Conservation (phyloP, 2,888 invertebrate genomes). For the Hymenopus coronatus region DNA sequence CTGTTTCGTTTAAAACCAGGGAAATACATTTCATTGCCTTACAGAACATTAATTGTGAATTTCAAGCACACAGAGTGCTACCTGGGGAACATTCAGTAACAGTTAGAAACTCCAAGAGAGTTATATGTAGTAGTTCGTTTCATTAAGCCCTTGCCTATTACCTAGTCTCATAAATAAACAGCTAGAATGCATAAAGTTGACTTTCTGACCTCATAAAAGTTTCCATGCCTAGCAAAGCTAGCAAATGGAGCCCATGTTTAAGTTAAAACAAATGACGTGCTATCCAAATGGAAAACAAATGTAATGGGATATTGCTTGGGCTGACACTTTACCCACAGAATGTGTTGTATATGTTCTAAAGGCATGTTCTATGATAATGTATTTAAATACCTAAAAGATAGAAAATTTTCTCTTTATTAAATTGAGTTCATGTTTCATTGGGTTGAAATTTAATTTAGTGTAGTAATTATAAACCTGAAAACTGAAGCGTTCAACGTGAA, state of each 20-base stretch:
- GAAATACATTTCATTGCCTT: background rate
- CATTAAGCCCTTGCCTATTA: background rate
- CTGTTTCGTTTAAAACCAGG: background rate
- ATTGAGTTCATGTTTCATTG: no score
- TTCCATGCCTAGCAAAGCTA: background rate
- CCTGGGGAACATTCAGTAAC: background rate
- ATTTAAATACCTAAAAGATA: no score
- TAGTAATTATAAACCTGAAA: no score
- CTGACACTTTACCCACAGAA: no score
- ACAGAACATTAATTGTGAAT: background rate
- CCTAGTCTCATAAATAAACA: background rate
- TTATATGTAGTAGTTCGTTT: background rate
- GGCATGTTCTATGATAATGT: no score
- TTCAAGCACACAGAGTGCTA: background rate
- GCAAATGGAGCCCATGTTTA: background rate
- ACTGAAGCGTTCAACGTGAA: no score
- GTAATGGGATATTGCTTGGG: no score
- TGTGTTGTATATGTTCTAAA: no score
- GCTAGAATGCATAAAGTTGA: background rate
- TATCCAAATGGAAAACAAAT: background rate
- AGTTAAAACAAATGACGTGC: background rate
- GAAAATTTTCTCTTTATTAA: no score
- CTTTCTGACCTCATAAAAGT: background rate
- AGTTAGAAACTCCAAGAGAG: background rate
- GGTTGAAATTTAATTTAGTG: no score